Conservation (phyloP, 2,113 vertebrate species). For the Anolis sagrei region DNA sequence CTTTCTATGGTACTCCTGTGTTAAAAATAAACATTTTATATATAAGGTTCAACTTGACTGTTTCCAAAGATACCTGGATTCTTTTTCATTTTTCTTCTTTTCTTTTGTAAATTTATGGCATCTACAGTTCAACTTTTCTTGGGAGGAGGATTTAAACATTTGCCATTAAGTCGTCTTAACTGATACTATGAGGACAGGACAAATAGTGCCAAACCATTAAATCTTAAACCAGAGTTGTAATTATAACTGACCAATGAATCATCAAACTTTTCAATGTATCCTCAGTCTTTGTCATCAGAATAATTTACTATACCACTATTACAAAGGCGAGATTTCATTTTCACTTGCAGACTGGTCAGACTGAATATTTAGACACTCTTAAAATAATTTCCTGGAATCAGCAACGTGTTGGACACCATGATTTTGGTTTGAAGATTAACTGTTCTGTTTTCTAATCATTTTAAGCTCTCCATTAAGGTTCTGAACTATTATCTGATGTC, state of each 20-base stretch:
- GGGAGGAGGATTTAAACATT: background rate
- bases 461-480: slow-evolving; percentile 12
- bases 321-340: background rate
- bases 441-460: slow-evolving; percentile 18
- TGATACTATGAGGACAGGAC: background rate
- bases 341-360: background rate
- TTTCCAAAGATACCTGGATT: background rate
- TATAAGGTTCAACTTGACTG: background rate
- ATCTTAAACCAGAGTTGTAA: background rate
- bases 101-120: background rate
- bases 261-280: background rate
- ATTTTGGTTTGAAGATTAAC: slow-evolving; percentile 36
- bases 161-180: background rate
- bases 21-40: background rate
- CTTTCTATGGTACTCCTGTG: too few species aligned
- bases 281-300: background rate
- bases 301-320: background rate
- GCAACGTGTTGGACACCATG: background rate
- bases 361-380: slow-evolving; percentile 21
- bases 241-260: background rate
- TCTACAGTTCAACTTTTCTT: background rate
- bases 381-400: slow-evolving; percentile 36
- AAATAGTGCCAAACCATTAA: background rate
- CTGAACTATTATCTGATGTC: slow-evolving; percentile 8
- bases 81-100: background rate